Evolutionary conservation across 2,113 vertebrate species (phyloP).

Genomic region (Lanius collurio): DNA sequence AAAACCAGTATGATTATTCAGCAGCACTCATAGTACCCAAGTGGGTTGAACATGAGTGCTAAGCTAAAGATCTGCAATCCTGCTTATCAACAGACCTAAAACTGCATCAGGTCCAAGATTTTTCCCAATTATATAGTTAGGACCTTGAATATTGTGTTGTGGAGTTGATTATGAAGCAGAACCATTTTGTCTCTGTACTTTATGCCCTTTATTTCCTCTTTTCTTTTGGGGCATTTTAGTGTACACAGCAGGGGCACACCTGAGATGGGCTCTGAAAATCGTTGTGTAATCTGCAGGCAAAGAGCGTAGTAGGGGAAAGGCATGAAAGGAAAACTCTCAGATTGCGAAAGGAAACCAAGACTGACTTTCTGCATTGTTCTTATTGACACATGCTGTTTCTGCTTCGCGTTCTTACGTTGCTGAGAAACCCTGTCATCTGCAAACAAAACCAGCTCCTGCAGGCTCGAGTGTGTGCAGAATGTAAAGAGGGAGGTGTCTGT

Average conservation of each 20-base stretch:
- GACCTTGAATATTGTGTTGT: not conserved
- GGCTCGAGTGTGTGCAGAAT: not conserved
- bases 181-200: not conserved
- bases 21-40: not conserved
- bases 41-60: not conserved
- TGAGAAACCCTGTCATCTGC: constrained; percentile 35
- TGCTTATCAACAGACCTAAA: not conserved
- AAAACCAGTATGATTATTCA: not conserved
- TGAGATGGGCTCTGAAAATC: not conserved
- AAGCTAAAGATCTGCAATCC: not conserved
- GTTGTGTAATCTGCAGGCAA: not conserved
- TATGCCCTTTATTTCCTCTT: not conserved
- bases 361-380: constrained; percentile 24
- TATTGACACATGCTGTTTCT: not conserved
- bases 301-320: not conserved
- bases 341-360: not conserved
- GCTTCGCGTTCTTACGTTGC: not conserved
- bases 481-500: not conserved
- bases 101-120: not conserved
- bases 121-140: not conserved
- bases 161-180: not conserved
- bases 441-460: constrained; percentile 14
- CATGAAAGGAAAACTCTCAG: not conserved
- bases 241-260: not conserved
- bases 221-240: not conserved